Percentiles rank a stretch among this genome's conserved stretches.
These are phyloP conservation scores for Cephus runcator DNA, from an alignment of 2,888 invertebrate species.

Conservation along the genomic window DNA sequence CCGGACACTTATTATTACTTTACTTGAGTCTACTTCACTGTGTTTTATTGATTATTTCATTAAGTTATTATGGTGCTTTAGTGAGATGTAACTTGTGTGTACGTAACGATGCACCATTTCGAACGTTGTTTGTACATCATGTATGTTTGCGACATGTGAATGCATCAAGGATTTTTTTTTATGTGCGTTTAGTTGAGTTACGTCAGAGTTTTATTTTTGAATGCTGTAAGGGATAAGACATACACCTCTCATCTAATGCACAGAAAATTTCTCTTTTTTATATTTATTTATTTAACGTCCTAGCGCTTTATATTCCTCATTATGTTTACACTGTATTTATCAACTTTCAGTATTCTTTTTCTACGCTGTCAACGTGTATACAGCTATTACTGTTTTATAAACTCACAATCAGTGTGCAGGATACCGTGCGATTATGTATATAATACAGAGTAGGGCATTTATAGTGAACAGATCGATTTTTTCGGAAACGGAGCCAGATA, in stretches of 20 bases:
- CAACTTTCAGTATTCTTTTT: not conserved
- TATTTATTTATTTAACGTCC: not conserved
- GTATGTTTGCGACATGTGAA: constrained; percentile 40
- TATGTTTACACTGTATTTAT: not conserved
- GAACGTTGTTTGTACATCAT: constrained; percentile 37
- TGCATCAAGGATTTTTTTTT: constrained; percentile 15
- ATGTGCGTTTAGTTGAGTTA: not conserved
- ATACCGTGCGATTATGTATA: not conserved
- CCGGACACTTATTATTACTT: not conserved
- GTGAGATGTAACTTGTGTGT: not conserved
- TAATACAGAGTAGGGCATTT: too few relatives aligned
- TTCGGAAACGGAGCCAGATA: too few relatives aligned
- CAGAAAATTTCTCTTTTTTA: not conserved
- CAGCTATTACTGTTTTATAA: not conserved
- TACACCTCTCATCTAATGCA: not conserved
- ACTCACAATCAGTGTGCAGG: not conserved
- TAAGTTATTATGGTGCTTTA: not conserved
- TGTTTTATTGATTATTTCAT: not conserved
- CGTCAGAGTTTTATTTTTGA: not conserved
- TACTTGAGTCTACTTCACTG: not conserved
- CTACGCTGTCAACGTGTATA: not conserved
- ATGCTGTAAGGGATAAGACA: not conserved
- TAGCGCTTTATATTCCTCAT: not conserved
- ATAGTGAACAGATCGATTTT: too few relatives aligned
- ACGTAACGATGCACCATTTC: constrained; percentile 34